These are phyloP conservation scores for Chrysodeixis includens DNA, from an alignment of 2,888 invertebrate genomes.

Conservation along the genomic window DNA sequence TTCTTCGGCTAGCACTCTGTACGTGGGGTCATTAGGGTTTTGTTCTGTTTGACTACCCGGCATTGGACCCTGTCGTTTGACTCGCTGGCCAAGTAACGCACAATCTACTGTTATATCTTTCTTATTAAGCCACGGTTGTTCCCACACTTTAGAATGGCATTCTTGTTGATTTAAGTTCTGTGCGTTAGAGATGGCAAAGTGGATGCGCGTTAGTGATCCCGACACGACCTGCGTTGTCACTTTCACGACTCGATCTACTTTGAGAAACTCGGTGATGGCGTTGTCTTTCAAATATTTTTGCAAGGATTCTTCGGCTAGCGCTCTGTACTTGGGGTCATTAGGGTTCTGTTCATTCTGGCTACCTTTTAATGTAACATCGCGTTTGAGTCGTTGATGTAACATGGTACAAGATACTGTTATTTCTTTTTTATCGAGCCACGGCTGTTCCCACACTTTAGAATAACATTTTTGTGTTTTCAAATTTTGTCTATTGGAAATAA, in stretches of 20 bases:
- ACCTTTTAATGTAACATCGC: constrained; percentile 29
- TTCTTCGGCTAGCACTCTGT: constrained; percentile 54
- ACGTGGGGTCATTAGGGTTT: constrained; percentile 29
- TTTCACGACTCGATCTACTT: constrained; percentile 40
- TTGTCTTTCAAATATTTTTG: constrained; percentile 49
- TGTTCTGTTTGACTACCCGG: background rate
- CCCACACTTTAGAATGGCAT: constrained; percentile 63
- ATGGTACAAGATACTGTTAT: constrained; percentile 54
- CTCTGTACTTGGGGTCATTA: constrained; percentile 50
- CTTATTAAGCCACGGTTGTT: constrained; percentile 56
- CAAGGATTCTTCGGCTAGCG: constrained; percentile 60
- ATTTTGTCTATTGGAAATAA: constrained; percentile 15
- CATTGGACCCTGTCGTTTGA: background rate
- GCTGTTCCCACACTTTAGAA: constrained; percentile 52
- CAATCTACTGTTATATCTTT: constrained; percentile 44
- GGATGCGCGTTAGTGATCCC: constrained; percentile 46
- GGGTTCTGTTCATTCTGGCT: constrained; percentile 40
- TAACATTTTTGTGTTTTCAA: constrained; percentile 31
- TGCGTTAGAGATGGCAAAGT: constrained; percentile 37
- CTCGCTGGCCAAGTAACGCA: background rate
- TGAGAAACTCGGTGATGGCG: constrained; percentile 20
- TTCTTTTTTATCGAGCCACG: constrained; percentile 50
- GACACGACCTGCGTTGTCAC: constrained; percentile 56
- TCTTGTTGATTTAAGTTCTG: constrained; percentile 13
- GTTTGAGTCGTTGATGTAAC: constrained; percentile 38